Evolutionary conservation across 92 coral and sea anemone species (phyloP).

Genomic region (Palythoa grandiflora): DNA sequence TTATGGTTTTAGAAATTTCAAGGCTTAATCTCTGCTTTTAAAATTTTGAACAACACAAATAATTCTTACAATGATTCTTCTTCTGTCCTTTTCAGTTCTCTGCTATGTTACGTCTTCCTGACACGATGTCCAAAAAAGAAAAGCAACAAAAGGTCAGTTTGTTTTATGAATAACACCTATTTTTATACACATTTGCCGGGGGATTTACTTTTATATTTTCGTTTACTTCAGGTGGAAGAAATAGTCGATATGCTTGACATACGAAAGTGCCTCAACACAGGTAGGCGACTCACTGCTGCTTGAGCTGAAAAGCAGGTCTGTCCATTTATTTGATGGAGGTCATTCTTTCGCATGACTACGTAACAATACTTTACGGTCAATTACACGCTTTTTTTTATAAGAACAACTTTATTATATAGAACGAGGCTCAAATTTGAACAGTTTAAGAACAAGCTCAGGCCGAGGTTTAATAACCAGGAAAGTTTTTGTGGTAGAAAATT

Average conservation of each 20-base stretch:
- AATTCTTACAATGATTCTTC: not conserved
- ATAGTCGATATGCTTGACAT: constrained; percentile 88
- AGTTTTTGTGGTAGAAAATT: no score
- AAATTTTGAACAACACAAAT: not conserved
- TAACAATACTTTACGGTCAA: no score
- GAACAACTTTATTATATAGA: no score
- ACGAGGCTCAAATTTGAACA: no score
- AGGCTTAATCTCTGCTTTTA: no score
- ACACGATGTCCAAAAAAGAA: constrained; percentile 81
- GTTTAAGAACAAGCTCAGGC: no score
- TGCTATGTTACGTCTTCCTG: constrained; percentile 93
- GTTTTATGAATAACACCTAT: not conserved
- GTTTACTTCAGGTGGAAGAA: constrained; percentile 80
- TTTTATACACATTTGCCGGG: not conserved
- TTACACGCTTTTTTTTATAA: no score
- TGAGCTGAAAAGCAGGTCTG: not conserved
- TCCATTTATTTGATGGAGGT: not conserved
- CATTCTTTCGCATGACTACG: no score
- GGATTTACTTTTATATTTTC: not conserved
- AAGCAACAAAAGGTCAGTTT: constrained; percentile 78
- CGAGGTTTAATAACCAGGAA: no score
- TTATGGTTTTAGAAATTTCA: no score
- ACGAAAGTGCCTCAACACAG: constrained; percentile 84
- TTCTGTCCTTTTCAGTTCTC: constrained; percentile 70
- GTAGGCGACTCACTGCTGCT: constrained; percentile 55